Conservation (phyloP, 2,888 invertebrate genomes). For the Fragum sueziense region DNA sequence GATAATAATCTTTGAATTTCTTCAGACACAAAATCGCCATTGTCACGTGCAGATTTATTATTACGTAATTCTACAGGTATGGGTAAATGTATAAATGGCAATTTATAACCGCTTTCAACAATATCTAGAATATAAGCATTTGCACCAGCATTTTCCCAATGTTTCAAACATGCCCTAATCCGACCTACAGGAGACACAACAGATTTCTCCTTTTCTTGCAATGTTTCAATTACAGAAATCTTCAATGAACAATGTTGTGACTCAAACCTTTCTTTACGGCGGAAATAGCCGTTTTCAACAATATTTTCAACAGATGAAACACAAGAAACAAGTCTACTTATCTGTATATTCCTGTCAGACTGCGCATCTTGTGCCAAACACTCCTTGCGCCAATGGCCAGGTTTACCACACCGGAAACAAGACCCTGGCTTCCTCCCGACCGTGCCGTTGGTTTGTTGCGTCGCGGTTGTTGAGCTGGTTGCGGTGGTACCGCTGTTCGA, state of each 20-base stretch:
- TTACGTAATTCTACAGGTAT: not conserved
- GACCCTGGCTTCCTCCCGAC: constrained; percentile 27
- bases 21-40: constrained; percentile 16
- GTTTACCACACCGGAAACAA: constrained; percentile 34
- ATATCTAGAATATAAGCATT: constrained; percentile 3
- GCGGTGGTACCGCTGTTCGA: not conserved
- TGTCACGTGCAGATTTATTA: constrained; percentile 40
- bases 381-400: constrained; percentile 37
- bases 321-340: constrained; percentile 26
- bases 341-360: not conserved
- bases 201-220: not conserved
- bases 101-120: constrained; percentile 25
- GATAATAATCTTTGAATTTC: constrained; percentile 30
- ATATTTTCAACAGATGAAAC: not conserved
- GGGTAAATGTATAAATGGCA: constrained; percentile 21
- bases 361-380: not conserved
- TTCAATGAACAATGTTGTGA: not conserved
- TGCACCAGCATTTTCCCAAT: constrained; percentile 18
- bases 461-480: not conserved
- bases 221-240: not conserved
- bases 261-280: not conserved
- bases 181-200: not conserved
- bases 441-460: not conserved
- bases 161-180: not conserved
- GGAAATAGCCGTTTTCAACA: not conserved